Evolutionary conservation across 2,797 vertebrate genomes (phyloP), one percentile per base, ranked within the genome.

Genomic region (Cercopithecus neglectus): DNA sequence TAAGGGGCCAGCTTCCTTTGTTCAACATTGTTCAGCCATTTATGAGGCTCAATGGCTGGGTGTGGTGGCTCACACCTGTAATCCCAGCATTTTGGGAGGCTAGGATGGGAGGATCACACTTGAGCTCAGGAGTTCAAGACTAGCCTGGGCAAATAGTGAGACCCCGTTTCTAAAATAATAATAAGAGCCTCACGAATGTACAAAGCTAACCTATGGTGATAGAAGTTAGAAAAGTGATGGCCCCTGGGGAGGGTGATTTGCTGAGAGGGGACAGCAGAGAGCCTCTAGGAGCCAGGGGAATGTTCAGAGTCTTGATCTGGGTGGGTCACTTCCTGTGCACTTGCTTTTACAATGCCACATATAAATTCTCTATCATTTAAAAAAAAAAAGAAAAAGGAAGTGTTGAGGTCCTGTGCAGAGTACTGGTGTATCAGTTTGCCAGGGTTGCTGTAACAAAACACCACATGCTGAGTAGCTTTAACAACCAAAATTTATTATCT

Each of bases 181-280:
- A 17, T 64, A 64, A 64, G 7, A 64, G 30, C 7, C 61, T n/a
- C 61, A n/a, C 17, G 14, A n/a, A 67, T 67, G 61, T 67, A 67
- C 61, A 67, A 17, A n/a, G 61, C 61, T n/a, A 67, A 67, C 33
- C 61, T 33, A 67, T 17, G 16, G 41, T 59, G 55, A 44, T 8
- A 44, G 59, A 36, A 30, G 6, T 44, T 33, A 59, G 74, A 48
- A 22, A 21, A 44, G 55, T 64, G 50, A 46, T 33, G 5, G 24
- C 44, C 30, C 1, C n/a, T 48, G 19, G 11, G 57, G 19, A 50
- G 39, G 16, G 5, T 4, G 14, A 33, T 48, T 9, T 0, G 2
- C 50, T 28, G 33, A n/a, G 8, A 36, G 5, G 19, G 21, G 48
- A 50, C 48, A 11, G 1, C 9, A 46, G 22, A 72, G 48, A 78